Evolutionary conservation across 2,888 invertebrate species (phyloP), one percentile per base, ranked within the genome.

Genomic region (Tetragnatha montana): DNA sequence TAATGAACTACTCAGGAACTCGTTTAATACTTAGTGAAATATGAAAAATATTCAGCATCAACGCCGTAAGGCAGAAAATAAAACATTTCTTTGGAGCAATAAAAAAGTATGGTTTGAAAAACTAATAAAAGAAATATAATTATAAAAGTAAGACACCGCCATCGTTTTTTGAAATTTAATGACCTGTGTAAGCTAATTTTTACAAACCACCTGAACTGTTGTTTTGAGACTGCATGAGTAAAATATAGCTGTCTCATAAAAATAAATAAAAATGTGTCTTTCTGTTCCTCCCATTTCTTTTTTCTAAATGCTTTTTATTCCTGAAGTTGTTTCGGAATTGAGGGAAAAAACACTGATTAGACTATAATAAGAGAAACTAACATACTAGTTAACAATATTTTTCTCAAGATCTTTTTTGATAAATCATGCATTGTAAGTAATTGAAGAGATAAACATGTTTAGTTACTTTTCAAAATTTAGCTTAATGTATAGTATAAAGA

Each of bases 161-260:
- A 47, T 49, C 17, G 19, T 83, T 35, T 51, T 78, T 79, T n/a
- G 35, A 79, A 79, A 79, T 79, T 86, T 86, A 86, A 86, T 86
- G 86, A 86, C 70, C 86, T 76, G 79, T 35, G n/a, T 85, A 71
- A 79, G 86, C 86, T 86, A 86, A 86, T 86, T 86, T 86, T 79
- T 79, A 79, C 22, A 79, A 71, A 71, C 79, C 79, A 86, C 71
- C 70, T 86, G 73, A 80, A 51, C 70, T 79, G 60, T 86, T 71
- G 73, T 86, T 86, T 80, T 51, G 71, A 51, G 22, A 17, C 51
- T 8, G 21, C 35, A 82, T 47, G 73, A 19, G 10, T 14, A 73
- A 82, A 82, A 50, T 71, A 73, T 82, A 35, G 51, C 21, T 60
- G 35, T 35, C 51, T 60, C 10, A 10, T 60, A 17, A 60, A 60